A percentile compares a stretch with the other conserved stretches of the same genome.
Conservation (phyloP, 1,140 invertebrate genomes). For the Stenopsyche tienmushanensis region DNA sequence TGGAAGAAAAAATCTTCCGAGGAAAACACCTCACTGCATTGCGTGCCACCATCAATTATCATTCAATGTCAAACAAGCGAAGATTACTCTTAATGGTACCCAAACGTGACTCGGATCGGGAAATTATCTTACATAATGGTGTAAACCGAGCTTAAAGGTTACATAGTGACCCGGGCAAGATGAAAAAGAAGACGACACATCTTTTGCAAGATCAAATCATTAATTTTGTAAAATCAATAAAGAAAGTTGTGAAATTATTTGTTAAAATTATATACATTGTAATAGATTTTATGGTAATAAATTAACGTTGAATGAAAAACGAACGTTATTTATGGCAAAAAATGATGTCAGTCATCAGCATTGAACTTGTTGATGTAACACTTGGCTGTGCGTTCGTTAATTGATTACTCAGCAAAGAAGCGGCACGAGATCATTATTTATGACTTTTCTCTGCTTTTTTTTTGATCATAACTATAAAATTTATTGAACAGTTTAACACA, state of each 20-base stretch:
- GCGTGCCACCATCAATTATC: constrained; percentile 9
- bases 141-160: not conserved
- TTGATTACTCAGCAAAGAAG: not conserved
- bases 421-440: not conserved
- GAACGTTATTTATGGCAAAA: too few species aligned
- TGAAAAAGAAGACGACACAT: too few species aligned
- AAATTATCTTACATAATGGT: constrained; percentile 10
- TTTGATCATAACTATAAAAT: too few species aligned
- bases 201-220: too few species aligned
- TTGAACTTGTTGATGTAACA: not conserved
- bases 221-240: too few species aligned
- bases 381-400: not conserved
- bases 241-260: too few species aligned
- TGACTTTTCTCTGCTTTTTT: too few species aligned
- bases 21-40: not conserved
- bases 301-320: too few species aligned
- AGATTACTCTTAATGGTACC: constrained; percentile 14
- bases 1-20: not conserved
- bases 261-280: too few species aligned
- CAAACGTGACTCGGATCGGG: constrained; percentile 5
- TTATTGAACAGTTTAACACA: not conserved
- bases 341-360: not conserved
- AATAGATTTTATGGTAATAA: too few species aligned
- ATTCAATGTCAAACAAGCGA: constrained; percentile 15
- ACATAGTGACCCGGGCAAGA: too few species aligned